Percentiles rank a stretch among this genome's conserved stretches.
Evolutionary conservation across 1,140 invertebrate genomes (phyloP).

Genomic region (Myzus persicae): DNA sequence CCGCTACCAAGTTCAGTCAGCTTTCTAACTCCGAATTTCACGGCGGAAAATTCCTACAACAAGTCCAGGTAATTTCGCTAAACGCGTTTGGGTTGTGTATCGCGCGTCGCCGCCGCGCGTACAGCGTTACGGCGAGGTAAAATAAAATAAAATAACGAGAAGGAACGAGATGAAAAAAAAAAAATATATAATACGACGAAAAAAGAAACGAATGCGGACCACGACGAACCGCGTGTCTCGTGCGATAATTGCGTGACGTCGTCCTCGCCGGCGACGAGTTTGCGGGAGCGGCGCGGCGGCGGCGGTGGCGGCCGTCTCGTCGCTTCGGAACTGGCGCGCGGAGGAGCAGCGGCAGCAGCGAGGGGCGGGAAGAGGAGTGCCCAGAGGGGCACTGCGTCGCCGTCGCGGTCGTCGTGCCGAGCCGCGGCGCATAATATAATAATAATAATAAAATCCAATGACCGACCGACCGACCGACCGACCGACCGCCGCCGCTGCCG

Average conservation of each 20-base stretch:
- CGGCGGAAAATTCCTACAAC: constrained; percentile 10
- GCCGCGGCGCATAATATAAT: not conserved
- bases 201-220: not conserved
- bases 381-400: constrained; percentile 5
- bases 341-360: not conserved
- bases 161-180: not conserved
- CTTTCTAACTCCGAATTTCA: constrained; percentile 17
- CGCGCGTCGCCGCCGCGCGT: not conserved
- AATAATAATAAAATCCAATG: constrained; percentile 32
- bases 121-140: not conserved
- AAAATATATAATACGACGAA: not conserved
- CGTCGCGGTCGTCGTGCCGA: constrained; percentile 7
- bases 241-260: constrained; percentile 47
- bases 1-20: not conserved
- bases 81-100: not conserved
- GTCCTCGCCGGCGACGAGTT: not conserved
- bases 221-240: not conserved
- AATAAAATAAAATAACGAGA: not conserved
- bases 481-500: not conserved
- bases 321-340: not conserved
- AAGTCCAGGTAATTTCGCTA: constrained; percentile 27
- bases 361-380: not conserved
- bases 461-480: not conserved
- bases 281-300: not conserved
- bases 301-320: constrained; percentile 14